Percentiles rank a stretch among this genome's conserved stretches.
Conservation (phyloP, 2,888 invertebrate species). For the Coelogynopora nodosa region DNA sequence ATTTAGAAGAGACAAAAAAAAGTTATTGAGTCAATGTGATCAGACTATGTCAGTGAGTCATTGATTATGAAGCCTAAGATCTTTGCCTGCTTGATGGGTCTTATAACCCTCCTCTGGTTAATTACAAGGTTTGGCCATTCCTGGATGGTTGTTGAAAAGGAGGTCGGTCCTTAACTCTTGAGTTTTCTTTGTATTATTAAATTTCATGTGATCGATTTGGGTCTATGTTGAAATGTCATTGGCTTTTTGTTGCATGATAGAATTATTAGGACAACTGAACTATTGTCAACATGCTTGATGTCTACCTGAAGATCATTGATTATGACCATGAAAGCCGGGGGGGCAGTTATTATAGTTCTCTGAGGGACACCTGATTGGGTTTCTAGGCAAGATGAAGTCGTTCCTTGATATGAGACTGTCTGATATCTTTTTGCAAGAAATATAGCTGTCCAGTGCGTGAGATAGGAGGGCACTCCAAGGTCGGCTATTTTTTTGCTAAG, state of each 20-base stretch:
- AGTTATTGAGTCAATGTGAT: constrained; percentile 11
- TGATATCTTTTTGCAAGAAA: neutral
- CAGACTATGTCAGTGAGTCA: neutral
- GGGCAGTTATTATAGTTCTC: neutral
- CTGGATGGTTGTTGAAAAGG: neutral
- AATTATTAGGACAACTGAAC: constrained; percentile 15
- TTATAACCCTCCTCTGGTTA: neutral
- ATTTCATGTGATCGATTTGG: no score
- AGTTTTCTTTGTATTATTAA: constrained; percentile 8
- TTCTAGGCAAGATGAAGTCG: neutral
- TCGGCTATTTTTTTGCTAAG: neutral
- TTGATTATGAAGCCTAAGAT: neutral
- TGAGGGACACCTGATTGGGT: neutral
- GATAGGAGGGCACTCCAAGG: neutral
- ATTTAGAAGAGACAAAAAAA: neutral
- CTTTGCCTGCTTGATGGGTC: neutral
- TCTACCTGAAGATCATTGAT: neutral
- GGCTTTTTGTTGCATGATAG: constrained; percentile 1
- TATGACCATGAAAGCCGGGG: neutral
- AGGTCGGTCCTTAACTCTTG: neutral
- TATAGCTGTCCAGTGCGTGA: neutral
- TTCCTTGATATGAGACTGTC: constrained; percentile 9
- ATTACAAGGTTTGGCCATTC: constrained; percentile 1
- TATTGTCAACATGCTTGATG: neutral
- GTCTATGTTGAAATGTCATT: neutral